phyloP scores from a whole-genome alignment of 2,797 vertebrate genomes.

The Hemibagrus guttatus region DNA sequence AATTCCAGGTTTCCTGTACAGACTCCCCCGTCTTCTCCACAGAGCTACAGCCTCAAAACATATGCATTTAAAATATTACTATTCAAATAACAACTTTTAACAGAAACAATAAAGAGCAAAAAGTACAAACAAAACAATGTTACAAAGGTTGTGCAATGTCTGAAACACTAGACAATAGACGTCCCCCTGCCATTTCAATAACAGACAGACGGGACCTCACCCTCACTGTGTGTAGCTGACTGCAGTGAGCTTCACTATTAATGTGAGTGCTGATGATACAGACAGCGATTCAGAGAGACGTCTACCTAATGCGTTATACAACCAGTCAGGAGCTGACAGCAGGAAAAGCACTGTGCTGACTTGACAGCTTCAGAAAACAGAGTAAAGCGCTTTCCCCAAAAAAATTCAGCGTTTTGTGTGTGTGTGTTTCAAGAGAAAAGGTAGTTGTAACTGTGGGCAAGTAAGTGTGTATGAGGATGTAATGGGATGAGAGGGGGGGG shows the following conservation, averaged over 20 bases:
- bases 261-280: constrained; percentile 31
- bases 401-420: no score
- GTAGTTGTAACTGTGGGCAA: not conserved
- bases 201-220: not conserved
- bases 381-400: constrained; percentile 13
- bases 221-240: not conserved
- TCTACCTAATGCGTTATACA: constrained; percentile 35
- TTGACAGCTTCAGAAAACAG: constrained; percentile 9
- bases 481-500: not conserved
- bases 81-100: not conserved
- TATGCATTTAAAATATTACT: no score
- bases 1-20: not conserved
- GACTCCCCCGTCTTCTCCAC: not conserved
- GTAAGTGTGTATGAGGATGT: constrained; percentile 1
- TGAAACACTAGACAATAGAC: not conserved
- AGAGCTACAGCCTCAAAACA: not conserved
- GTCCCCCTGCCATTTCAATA: not conserved
- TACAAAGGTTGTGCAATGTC: not conserved
- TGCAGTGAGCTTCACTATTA: constrained; percentile 9
- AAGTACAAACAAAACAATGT: not conserved
- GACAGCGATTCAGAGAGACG: constrained; percentile 15
- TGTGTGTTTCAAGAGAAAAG: not conserved
- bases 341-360: constrained; percentile 31
- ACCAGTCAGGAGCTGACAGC: constrained; percentile 24
- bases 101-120: not conserved